These are phyloP conservation scores for Neodiprion lecontei DNA, from an alignment of 1,140 invertebrate species.

Conservation along the genomic window DNA sequence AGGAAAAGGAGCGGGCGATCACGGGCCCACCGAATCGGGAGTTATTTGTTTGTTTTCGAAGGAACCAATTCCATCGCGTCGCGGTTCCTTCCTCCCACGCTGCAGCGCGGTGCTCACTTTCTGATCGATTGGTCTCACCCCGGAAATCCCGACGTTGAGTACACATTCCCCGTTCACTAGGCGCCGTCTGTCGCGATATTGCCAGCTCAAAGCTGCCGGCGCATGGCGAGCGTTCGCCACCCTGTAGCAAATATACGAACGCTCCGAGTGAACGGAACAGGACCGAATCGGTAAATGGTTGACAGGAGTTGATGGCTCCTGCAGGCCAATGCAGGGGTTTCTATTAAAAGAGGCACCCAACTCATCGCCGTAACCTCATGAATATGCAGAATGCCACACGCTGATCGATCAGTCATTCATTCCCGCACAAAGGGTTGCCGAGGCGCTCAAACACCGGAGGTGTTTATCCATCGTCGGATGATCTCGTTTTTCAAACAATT, in stretches of 20 bases:
- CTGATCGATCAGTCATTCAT: slow-evolving; percentile 7
- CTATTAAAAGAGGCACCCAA: slow-evolving; percentile 24
- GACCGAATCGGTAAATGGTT: slow-evolving; percentile 31
- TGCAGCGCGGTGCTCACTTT: not conserved
- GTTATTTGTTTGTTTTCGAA: slow-evolving; percentile 1
- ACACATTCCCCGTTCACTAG: too few relatives aligned
- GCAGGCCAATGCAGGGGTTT: slow-evolving; percentile 26
- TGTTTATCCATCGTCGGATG: too few relatives aligned
- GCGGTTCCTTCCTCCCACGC: not conserved
- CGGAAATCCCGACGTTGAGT: too few relatives aligned
- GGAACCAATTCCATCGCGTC: not conserved
- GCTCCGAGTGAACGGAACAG: slow-evolving; percentile 13
- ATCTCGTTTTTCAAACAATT: not conserved
- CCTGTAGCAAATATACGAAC: not conserved
- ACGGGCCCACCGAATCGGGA: not conserved
- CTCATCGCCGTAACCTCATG: slow-evolving; percentile 31
- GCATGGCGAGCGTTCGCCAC: slow-evolving; percentile 37
- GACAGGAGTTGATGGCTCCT: slow-evolving; percentile 25
- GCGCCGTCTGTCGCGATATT: too few relatives aligned
- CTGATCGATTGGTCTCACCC: not conserved
- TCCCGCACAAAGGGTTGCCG: slow-evolving; percentile 3
- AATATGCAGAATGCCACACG: slow-evolving; percentile 36
- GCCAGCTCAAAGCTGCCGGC: slow-evolving; percentile 23
- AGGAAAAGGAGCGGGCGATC: too few relatives aligned
- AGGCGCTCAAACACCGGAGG: not conserved